phyloP scores from a whole-genome alignment of 2,797 vertebrate species.

The Peromyscus nudipes region DNA sequence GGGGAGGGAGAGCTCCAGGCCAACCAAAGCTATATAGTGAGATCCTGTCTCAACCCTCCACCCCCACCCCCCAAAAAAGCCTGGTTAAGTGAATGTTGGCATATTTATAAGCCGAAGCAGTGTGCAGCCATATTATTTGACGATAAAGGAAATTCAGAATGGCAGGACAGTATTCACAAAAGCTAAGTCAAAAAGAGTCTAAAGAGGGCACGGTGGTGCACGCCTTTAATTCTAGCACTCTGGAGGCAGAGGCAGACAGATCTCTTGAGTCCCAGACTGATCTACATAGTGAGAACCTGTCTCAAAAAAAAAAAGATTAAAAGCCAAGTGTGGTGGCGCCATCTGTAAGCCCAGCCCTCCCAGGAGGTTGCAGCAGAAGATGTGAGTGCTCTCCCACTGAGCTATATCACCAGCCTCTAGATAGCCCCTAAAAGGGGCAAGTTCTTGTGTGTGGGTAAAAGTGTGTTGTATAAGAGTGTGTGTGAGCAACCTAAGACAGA shows the following conservation, averaged over 20 bases:
- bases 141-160: not conserved
- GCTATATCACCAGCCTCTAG: not conserved
- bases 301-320: not conserved
- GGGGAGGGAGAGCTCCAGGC: not conserved
- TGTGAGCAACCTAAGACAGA: too few species aligned
- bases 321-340: too few species aligned
- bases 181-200: conserved; percentile 40
- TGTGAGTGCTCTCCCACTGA: not conserved
- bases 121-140: not conserved
- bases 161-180: not conserved
- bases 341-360: not conserved
- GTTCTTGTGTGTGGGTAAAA: not conserved
- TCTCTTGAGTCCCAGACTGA: not conserved
- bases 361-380: too few species aligned
- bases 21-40: not conserved
- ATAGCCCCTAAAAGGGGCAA: not conserved
- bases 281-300: not conserved
- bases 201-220: not conserved
- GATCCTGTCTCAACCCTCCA: not conserved
- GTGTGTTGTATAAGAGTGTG: not conserved
- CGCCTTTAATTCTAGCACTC: not conserved
- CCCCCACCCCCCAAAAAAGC: not conserved
- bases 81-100: not conserved
- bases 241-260: not conserved
- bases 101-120: not conserved